A percentile compares a stretch with the other conserved stretches of the same genome.
Evolutionary conservation across 1,140 invertebrate genomes (phyloP).

Genomic region (Tetraneura akinire): DNA sequence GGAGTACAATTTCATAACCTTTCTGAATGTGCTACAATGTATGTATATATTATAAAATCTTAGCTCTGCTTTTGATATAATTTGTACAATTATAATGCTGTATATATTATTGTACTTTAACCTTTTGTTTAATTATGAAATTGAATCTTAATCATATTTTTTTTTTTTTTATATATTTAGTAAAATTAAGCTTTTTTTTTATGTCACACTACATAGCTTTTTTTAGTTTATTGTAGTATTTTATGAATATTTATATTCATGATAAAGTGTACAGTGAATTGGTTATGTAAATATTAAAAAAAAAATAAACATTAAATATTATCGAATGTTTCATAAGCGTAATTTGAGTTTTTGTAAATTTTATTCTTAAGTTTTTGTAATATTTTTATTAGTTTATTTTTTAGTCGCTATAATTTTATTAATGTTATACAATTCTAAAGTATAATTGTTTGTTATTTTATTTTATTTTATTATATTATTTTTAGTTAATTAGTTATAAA

Average conservation of each 20-base stretch:
- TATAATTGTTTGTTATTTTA: too few relatives aligned
- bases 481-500: too few relatives aligned
- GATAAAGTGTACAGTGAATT: background rate
- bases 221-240: background rate
- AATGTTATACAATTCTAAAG: background rate
- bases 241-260: background rate
- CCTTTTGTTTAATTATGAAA: background rate
- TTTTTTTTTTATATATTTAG: background rate
- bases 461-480: too few relatives aligned
- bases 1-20: too few relatives aligned
- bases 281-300: background rate
- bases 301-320: too few relatives aligned
- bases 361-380: background rate
- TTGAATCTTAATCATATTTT: too few relatives aligned
- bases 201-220: background rate
- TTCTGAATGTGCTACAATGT: background rate
- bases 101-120: background rate
- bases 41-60: background rate
- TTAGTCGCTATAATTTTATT: background rate
- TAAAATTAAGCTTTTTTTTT: background rate
- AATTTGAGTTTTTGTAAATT: conserved; percentile 11
- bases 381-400: background rate
- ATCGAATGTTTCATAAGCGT: background rate
- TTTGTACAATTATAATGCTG: background rate
- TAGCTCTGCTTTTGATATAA: background rate